Evolutionary conservation across 2,797 vertebrate species (phyloP).

Genomic region (Eulemur albifrons): DNA sequence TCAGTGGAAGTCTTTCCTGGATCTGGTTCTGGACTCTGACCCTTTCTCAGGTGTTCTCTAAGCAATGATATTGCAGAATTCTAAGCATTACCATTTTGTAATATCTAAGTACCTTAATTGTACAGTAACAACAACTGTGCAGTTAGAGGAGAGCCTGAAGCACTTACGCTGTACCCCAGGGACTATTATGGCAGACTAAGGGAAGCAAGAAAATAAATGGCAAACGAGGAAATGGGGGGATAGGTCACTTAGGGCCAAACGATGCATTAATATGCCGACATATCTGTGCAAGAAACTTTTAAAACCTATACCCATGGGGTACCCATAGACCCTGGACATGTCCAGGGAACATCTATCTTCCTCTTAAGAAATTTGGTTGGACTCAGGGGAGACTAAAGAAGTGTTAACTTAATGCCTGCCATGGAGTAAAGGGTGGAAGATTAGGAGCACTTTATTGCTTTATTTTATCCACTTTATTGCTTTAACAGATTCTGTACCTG

Average conservation of each 20-base stretch:
- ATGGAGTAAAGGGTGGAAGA: not conserved
- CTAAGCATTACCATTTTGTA: not conserved
- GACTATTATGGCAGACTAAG: not conserved
- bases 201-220: constrained; percentile 29
- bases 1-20: not conserved
- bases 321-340: not conserved
- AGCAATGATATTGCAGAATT: constrained; percentile 25
- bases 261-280: not conserved
- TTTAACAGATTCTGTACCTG: not conserved
- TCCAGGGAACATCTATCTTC: not conserved
- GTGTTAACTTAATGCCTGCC: not conserved
- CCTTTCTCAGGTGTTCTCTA: not conserved
- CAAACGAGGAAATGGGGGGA: constrained; percentile 43
- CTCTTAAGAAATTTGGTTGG: not conserved
- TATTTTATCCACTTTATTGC: not conserved
- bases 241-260: not conserved
- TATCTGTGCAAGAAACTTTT: not conserved
- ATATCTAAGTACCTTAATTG: not conserved
- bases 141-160: constrained; percentile 15
- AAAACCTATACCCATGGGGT: not conserved
- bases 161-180: not conserved
- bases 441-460: not conserved
- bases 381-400: not conserved
- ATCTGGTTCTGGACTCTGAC: not conserved
- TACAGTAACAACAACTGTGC: not conserved